Evolutionary conservation across 2,888 invertebrate species (phyloP).

Genomic region (Temnothorax ravouxi): DNA sequence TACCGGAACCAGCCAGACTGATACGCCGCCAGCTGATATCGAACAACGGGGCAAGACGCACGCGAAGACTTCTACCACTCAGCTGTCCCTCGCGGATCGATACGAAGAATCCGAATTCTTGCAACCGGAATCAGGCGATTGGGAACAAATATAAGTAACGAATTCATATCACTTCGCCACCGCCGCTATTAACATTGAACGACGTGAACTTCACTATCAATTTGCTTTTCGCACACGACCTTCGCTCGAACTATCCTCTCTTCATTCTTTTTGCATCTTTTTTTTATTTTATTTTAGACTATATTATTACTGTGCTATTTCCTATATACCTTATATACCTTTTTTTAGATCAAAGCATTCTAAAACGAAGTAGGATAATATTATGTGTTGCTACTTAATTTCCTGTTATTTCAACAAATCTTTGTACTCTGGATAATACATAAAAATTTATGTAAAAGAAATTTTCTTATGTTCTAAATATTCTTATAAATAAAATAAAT

Average conservation of each 20-base stretch:
- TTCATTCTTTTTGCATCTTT: neutral
- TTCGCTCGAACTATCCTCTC: neutral
- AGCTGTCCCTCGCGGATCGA: constrained; percentile 40
- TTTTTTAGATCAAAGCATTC: neutral
- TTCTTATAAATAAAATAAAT: neutral
- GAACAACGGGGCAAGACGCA: constrained; percentile 71
- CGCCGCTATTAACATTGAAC: neutral
- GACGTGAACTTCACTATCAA: neutral
- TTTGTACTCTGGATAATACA: neutral
- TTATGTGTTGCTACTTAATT: neutral
- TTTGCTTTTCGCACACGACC: neutral
- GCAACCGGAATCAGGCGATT: constrained; percentile 6
- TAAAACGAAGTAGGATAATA: neutral
- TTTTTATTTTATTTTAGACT: neutral
- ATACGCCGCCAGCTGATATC: constrained; percentile 75
- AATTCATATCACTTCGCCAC: neutral
- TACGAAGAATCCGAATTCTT: constrained; percentile 40
- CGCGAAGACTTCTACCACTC: constrained; percentile 69
- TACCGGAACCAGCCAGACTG: constrained; percentile 52
- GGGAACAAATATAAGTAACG: neutral
- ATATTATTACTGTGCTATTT: neutral
- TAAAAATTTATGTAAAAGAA: neutral
- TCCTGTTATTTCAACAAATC: neutral
- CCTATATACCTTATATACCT: too few relatives aligned
- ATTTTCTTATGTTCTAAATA: neutral